Evolutionary conservation across 2,113 vertebrate genomes (phyloP).

Genomic region (Chionodraco myersi): DNA sequence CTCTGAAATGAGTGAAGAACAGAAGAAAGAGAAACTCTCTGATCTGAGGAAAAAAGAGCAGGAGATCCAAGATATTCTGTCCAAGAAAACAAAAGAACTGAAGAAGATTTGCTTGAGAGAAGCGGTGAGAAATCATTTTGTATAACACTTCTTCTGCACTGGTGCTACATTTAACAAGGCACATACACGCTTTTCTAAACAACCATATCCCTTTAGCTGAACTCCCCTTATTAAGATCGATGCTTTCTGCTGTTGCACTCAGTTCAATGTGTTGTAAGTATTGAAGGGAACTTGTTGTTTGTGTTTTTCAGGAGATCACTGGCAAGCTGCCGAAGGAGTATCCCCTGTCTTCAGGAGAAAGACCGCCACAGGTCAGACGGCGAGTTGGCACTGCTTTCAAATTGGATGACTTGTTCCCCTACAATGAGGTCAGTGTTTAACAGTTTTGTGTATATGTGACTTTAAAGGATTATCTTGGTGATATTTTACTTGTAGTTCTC

Average conservation of each 20-base stretch:
- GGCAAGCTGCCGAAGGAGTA: constrained; percentile 96
- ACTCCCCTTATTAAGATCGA: constrained; percentile 33
- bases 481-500: neutral
- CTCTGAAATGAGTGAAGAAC: constrained; percentile 94
- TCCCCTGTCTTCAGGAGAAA: constrained; percentile 90
- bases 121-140: constrained; percentile 86
- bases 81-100: constrained; percentile 93
- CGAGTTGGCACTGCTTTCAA: constrained; percentile 93
- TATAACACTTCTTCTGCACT: neutral
- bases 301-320: constrained; percentile 88
- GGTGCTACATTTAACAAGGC: constrained; percentile 1
- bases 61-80: constrained; percentile 90
- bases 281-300: constrained; percentile 27
- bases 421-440: constrained; percentile 87
- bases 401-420: constrained; percentile 91
- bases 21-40: constrained; percentile 93
- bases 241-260: constrained; percentile 7
- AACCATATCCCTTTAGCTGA: constrained; percentile 5
- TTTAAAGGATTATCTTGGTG: neutral
- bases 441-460: neutral
- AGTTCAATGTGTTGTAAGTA: constrained; percentile 14
- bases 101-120: constrained; percentile 96
- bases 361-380: constrained; percentile 90
- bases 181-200: neutral
- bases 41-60: constrained; percentile 94